Conservation (phyloP, 2,797 vertebrate species). For the Xyrichtys novacula region DNA sequence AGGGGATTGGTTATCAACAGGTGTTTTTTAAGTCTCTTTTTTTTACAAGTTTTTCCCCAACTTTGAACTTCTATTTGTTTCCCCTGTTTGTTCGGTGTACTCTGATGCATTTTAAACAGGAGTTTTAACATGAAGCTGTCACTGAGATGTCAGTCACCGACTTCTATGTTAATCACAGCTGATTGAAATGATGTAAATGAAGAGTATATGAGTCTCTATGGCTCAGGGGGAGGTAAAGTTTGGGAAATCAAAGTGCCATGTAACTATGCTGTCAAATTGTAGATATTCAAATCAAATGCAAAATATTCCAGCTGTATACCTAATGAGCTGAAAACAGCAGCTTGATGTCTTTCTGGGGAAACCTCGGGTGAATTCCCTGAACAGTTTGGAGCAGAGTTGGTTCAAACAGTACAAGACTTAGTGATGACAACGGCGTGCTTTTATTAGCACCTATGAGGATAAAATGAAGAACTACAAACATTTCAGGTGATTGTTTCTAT, state of each 20-base stretch:
- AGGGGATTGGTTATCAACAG: too few species aligned
- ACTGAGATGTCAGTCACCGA: neutral
- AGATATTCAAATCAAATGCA: slow-evolving; percentile 49
- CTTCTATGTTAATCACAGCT: slow-evolving; percentile 34
- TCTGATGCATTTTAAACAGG: neutral
- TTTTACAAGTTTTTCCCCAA: too few species aligned
- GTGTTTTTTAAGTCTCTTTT: too few species aligned
- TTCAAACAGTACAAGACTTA: slow-evolving; percentile 8
- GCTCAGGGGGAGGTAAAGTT: slow-evolving; percentile 10
- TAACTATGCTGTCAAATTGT: slow-evolving; percentile 29
- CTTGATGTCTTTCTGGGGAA: slow-evolving; percentile 34
- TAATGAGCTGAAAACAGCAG: slow-evolving; percentile 47
- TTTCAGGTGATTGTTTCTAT: too few species aligned
- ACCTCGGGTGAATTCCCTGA: slow-evolving; percentile 19
- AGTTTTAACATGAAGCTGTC: slow-evolving; percentile 22
- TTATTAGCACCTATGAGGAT: slow-evolving; percentile 25
- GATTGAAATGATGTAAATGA: slow-evolving; percentile 15
- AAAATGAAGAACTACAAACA: neutral
- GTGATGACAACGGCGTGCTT: slow-evolving; percentile 21
- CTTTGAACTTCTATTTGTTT: neutral
- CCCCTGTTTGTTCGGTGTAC: neutral
- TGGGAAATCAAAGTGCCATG: too few species aligned
- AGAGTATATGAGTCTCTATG: neutral
- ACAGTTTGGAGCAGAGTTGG: slow-evolving; percentile 1
- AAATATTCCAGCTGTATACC: slow-evolving; percentile 44